phyloP scores from a whole-genome alignment of 2,797 vertebrate species.

The Lacerta viridis region DNA sequence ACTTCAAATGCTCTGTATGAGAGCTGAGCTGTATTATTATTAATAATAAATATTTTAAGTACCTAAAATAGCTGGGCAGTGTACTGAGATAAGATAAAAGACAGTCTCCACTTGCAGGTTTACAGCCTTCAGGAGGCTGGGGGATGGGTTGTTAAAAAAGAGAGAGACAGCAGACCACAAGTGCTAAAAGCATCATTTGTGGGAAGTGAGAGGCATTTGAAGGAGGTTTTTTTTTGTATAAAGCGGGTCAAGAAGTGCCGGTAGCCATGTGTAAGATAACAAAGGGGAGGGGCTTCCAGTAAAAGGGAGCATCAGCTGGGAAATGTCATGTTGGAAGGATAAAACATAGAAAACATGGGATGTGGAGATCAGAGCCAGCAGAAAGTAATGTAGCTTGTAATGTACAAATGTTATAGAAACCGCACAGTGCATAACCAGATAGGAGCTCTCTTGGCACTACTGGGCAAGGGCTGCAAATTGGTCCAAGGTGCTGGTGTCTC shows the following conservation, averaged over 20 bases:
- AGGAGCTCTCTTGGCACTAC: too few relatives aligned
- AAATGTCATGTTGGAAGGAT: not conserved
- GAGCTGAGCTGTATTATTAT: not conserved
- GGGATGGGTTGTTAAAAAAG: not conserved
- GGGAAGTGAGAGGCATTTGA: not conserved
- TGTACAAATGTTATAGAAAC: not conserved
- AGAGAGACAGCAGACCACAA: not conserved
- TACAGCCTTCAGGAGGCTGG: not conserved
- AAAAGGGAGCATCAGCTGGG: not conserved
- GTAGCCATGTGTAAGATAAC: not conserved
- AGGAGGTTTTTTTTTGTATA: too few relatives aligned
- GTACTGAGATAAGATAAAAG: slow-evolving; percentile 4
- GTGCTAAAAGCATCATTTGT: not conserved
- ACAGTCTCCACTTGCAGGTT: not conserved
- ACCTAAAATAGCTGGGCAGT: not conserved
- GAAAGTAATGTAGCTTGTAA: not conserved
- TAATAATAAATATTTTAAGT: slow-evolving; percentile 37
- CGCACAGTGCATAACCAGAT: too few relatives aligned
- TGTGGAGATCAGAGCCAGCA: not conserved
- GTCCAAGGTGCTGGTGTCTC: too few relatives aligned
- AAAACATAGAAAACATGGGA: not conserved
- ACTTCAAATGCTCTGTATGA: not conserved
- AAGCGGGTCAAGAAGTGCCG: not conserved
- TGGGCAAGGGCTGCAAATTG: too few relatives aligned
- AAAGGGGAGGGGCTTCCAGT: not conserved